Evolutionary conservation across 2,113 vertebrate species (phyloP), one percentile per base, ranked within the genome.

Genomic region (Synchiropus splendidus): DNA sequence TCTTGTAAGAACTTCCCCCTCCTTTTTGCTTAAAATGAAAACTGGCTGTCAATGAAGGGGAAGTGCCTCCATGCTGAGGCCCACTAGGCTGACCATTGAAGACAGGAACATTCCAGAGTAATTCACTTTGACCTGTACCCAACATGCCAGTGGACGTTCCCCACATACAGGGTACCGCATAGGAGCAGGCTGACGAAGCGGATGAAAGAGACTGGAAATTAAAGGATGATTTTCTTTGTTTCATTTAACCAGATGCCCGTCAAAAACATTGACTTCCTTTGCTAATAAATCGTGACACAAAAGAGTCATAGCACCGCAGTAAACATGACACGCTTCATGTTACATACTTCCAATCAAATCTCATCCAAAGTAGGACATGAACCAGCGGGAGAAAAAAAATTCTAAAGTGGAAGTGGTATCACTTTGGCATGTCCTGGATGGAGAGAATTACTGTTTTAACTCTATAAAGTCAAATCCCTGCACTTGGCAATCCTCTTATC

Each of bases 51-150:
- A 71, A 60, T 70, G 71, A 56, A 74, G 62, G 64, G 70, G 72
- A 74, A 73, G 53, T 61, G 71, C 53, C 58, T 49, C 70, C 75
- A 78, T 67, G 80, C 74, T 69, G 80, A 55, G 75, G 61, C 75
- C 45, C 49, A 56, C 58, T 56, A 48, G 46, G 54, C 42, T 17
- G 6, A 54, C 68, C 63, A 72, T 65, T 72, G 72, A 73, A 66
- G 58, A 2, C 38, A 15, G 47, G 62, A 39, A 79, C 75, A 82
- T 83, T 81, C 78, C 84, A 75, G 63, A 61, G 74, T 83, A 81
- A 84, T 82, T 87, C 83, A 81, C 75, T 76, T 68, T 87, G 85
- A 88, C 86, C 84, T 64, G 54, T 46, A 44, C 58, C 62, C 61
- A 51, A 62, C 16, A 68, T 16, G 54, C 51, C 21, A 13, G 68